Percentiles rank a stretch among this genome's conserved stretches.
Conservation (phyloP, 1,140 invertebrate species). For the Zaprionus taronus region DNA sequence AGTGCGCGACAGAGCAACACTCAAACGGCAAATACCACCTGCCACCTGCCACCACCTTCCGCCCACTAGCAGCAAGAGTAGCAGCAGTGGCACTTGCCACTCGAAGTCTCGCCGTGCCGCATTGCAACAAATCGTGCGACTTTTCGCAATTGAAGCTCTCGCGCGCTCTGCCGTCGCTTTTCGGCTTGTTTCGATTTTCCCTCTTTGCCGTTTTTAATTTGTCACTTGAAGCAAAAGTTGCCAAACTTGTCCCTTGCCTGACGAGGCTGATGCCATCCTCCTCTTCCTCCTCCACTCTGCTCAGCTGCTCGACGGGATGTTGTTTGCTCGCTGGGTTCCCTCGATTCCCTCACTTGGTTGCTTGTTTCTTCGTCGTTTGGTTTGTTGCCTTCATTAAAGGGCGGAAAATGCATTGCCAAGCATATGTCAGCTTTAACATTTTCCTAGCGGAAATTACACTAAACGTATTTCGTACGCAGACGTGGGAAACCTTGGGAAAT, state of each 20-base stretch:
- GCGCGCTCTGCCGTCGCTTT: slow-evolving; percentile 33
- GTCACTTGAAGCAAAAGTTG: slow-evolving; percentile 81
- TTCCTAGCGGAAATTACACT: slow-evolving; percentile 4
- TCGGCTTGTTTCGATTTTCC: slow-evolving; percentile 52
- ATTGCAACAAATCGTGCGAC: slow-evolving; percentile 71
- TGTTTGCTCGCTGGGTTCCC: slow-evolving; percentile 28
- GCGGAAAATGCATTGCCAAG: slow-evolving; percentile 48
- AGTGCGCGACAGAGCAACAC: slow-evolving; percentile 34
- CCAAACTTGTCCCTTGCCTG: slow-evolving; percentile 67
- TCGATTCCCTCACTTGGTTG: neutral
- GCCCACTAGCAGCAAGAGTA: slow-evolving; percentile 8
- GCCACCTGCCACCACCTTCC: slow-evolving; percentile 14
- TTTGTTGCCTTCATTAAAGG: slow-evolving; percentile 67
- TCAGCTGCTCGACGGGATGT: slow-evolving; percentile 21
- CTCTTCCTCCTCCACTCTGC: neutral
- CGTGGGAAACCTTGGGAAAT: neutral
- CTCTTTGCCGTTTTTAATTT: slow-evolving; percentile 76
- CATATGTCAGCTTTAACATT: slow-evolving; percentile 43
- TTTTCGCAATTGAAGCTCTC: slow-evolving; percentile 69
- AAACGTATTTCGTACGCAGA: neutral
- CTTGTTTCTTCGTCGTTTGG: neutral
- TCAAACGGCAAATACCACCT: slow-evolving; percentile 15
- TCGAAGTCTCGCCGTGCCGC: slow-evolving; percentile 28
- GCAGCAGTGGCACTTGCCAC: slow-evolving; percentile 10
- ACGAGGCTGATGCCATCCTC: slow-evolving; percentile 16